phyloP scores from a whole-genome alignment of 2,113 vertebrate genomes.

The Peucedramus taeniatus region DNA sequence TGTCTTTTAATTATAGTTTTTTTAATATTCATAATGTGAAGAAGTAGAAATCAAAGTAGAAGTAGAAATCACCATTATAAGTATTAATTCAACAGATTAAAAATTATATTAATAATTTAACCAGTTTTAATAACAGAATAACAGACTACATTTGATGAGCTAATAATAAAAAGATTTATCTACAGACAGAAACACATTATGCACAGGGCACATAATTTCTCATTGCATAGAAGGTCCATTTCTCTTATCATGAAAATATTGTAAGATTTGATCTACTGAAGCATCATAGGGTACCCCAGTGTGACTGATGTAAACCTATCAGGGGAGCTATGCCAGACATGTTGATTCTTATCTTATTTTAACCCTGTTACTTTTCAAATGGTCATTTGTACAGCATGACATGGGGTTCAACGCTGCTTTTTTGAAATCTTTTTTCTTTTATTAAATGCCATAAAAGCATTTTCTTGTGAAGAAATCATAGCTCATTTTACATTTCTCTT shows the following conservation, averaged over 20 bases:
- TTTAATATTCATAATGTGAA: not conserved
- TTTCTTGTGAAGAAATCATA: constrained; percentile 57
- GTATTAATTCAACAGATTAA: not conserved
- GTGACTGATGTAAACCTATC: not conserved
- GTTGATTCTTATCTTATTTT: constrained; percentile 9
- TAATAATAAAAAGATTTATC: constrained; percentile 38
- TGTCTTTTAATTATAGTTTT: not conserved
- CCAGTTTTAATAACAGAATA: constrained; percentile 10
- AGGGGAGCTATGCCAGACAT: not conserved
- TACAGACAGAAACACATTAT: constrained; percentile 17
- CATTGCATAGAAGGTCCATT: not conserved
- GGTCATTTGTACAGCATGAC: not conserved
- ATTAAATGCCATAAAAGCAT: constrained; percentile 41
- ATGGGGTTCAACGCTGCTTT: not conserved
- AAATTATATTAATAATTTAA: not conserved
- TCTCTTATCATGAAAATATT: not conserved
- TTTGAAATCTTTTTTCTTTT: constrained; percentile 2
- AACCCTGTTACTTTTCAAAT: constrained; percentile 4
- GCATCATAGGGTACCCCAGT: not conserved
- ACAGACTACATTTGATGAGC: not conserved
- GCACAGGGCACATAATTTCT: not conserved
- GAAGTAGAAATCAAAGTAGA: constrained; percentile 3
- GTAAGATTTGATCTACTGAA: not conserved
- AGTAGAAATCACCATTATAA: not conserved
- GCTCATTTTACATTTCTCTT: constrained; percentile 54